Percentiles rank a stretch among this genome's conserved stretches.
Evolutionary conservation across 2,797 vertebrate species (phyloP).

Genomic region (Pangasius krempfi): DNA sequence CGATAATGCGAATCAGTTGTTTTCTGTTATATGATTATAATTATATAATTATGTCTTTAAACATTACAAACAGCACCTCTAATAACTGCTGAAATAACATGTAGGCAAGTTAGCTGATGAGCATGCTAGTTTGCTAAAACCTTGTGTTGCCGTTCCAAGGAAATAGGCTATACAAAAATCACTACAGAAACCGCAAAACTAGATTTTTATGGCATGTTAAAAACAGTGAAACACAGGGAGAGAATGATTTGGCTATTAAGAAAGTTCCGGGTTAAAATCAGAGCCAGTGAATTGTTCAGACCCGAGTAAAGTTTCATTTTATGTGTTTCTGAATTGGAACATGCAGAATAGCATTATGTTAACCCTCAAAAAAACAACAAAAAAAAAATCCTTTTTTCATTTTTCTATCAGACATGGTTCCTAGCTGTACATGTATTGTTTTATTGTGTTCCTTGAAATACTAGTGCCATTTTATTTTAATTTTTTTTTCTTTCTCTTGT

Average conservation of each 20-base stretch:
- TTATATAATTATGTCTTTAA: neutral
- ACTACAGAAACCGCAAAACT: neutral
- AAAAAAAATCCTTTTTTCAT: constrained; percentile 23
- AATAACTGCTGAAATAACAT: neutral
- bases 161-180: neutral
- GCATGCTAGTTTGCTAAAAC: neutral
- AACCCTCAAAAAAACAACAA: constrained; percentile 34
- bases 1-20: neutral
- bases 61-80: neutral
- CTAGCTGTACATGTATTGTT: constrained; percentile 65
- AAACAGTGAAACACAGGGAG: constrained; percentile 4
- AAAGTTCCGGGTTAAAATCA: constrained; percentile 23
- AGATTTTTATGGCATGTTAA: neutral
- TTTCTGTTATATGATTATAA: neutral
- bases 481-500: constrained; percentile 63
- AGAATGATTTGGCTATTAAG: neutral
- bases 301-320: constrained; percentile 21
- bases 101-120: neutral
- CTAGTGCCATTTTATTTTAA: constrained; percentile 74
- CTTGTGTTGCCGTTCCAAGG: neutral
- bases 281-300: constrained; percentile 36
- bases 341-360: constrained; percentile 52
- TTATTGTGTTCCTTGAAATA: constrained; percentile 69
- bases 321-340: constrained; percentile 52
- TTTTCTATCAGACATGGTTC: constrained; percentile 57